These are phyloP conservation scores for Arion vulgaris DNA, from an alignment of 1,140 invertebrate genomes.

Conservation along the genomic window DNA sequence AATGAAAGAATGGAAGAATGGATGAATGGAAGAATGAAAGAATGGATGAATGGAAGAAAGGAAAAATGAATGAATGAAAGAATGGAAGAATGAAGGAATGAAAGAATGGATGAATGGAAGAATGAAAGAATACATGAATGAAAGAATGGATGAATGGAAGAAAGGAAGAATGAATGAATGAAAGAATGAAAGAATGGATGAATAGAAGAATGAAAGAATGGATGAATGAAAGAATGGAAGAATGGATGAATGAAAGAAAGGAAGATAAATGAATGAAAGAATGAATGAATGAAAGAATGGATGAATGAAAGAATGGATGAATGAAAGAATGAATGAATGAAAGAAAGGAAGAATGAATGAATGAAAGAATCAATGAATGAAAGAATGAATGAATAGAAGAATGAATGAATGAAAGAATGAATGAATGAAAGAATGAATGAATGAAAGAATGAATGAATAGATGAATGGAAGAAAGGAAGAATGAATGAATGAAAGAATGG, in stretches of 20 bases:
- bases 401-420: slow-evolving; percentile 42
- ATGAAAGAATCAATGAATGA: too few relatives aligned
- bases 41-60: too few relatives aligned
- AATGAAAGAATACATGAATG: too few relatives aligned
- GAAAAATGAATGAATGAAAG: slow-evolving; percentile 45
- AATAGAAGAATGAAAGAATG: too few relatives aligned
- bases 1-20: slow-evolving; percentile 33
- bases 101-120: neutral
- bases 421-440: too few relatives aligned
- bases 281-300: too few relatives aligned
- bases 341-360: neutral
- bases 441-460: too few relatives aligned
- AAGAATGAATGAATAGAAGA: slow-evolving; percentile 48
- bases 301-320: too few relatives aligned
- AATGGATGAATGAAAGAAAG: slow-evolving; percentile 55
- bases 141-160: slow-evolving; percentile 22
- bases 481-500: too few relatives aligned
- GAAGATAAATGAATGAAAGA: slow-evolving; percentile 19
- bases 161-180: slow-evolving; percentile 62
- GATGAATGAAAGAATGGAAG: too few relatives aligned
- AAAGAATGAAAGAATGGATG: slow-evolving; percentile 23
- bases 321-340: slow-evolving; percentile 50
- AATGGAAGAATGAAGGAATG: slow-evolving; percentile 56
- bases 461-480: neutral
- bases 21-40: too few relatives aligned